These are phyloP conservation scores for Cataglyphis livida DNA, from an alignment of 2,888 invertebrate genomes.

Conservation along the genomic window DNA sequence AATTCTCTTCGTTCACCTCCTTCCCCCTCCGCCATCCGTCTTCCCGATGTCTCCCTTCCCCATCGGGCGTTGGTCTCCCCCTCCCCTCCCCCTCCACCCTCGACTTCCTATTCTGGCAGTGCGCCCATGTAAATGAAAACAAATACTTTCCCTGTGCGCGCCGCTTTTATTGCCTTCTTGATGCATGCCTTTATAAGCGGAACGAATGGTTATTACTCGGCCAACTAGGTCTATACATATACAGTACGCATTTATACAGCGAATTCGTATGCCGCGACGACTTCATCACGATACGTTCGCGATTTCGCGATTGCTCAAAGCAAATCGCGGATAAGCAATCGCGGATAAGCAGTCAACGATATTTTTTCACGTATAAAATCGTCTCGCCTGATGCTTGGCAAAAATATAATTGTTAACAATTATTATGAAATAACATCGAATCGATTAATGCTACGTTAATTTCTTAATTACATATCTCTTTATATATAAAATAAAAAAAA, in stretches of 20 bases:
- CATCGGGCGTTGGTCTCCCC: constrained; percentile 31
- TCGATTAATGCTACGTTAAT: not conserved
- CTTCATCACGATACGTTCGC: constrained; percentile 51
- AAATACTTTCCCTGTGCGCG: constrained; percentile 79
- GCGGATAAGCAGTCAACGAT: not conserved
- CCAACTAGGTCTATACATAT: constrained; percentile 72
- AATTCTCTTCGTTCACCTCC: constrained; percentile 45
- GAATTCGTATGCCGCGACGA: constrained; percentile 50
- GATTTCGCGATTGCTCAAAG: constrained; percentile 28
- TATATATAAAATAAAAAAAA: not conserved
- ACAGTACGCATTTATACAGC: constrained; percentile 35
- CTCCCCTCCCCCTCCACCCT: not conserved
- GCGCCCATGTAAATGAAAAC: constrained; percentile 84
- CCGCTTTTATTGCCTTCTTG: constrained; percentile 81
- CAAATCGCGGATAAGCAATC: constrained; percentile 2
- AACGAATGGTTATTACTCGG: constrained; percentile 83
- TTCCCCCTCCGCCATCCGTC: constrained; percentile 43
- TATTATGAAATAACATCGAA: not conserved
- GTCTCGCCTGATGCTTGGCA: not conserved
- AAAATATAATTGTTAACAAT: not conserved
- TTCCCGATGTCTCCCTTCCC: constrained; percentile 35
- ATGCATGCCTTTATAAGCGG: constrained; percentile 83
- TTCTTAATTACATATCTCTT: not conserved
- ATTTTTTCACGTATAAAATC: not conserved
- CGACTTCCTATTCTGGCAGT: constrained; percentile 78